phyloP scores from a whole-genome alignment of 2,113 vertebrate genomes.

The Poeciliopsis occidentalis region DNA sequence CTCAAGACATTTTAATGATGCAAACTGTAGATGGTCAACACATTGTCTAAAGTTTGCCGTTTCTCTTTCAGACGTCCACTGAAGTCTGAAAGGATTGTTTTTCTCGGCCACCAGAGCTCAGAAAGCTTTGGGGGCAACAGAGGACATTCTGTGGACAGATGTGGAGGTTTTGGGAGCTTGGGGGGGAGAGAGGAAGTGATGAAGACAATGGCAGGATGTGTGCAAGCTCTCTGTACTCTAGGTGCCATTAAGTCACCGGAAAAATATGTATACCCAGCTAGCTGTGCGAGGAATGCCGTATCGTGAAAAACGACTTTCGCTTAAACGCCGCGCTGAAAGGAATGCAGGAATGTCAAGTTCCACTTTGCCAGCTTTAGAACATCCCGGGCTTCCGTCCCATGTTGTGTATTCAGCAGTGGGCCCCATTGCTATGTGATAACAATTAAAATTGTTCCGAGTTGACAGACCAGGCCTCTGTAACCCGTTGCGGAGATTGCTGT shows the following conservation, averaged over 20 bases:
- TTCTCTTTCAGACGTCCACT: conserved; percentile 29
- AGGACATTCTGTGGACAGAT: conserved; percentile 69
- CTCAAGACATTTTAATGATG: not conserved
- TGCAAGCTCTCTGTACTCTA: conserved; percentile 44
- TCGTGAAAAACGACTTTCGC: conserved; percentile 26
- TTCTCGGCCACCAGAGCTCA: conserved; percentile 40
- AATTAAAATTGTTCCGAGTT: too few relatives aligned
- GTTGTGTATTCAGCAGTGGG: not conserved
- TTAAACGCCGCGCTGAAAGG: conserved; percentile 26
- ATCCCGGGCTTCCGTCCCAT: not conserved
- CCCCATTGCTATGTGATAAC: not conserved
- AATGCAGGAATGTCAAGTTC: conserved; percentile 41
- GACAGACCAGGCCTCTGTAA: not conserved
- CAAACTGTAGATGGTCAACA: not conserved
- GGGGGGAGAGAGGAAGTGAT: conserved; percentile 67
- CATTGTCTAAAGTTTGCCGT: conserved; percentile 25
- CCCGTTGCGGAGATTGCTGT: not conserved
- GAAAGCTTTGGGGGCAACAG: conserved; percentile 39
- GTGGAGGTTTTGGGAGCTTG: too few relatives aligned
- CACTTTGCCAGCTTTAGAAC: conserved; percentile 10
- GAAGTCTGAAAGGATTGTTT: conserved; percentile 41
- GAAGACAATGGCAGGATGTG: conserved; percentile 74
- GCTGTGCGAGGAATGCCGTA: conserved; percentile 17
- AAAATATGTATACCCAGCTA: conserved; percentile 32
- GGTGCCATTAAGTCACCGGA: conserved; percentile 45